A percentile compares a stretch with the other conserved stretches of the same genome.
phyloP scores from a whole-genome alignment of 2,113 vertebrate species.

The Melanerpes formicivorus region DNA sequence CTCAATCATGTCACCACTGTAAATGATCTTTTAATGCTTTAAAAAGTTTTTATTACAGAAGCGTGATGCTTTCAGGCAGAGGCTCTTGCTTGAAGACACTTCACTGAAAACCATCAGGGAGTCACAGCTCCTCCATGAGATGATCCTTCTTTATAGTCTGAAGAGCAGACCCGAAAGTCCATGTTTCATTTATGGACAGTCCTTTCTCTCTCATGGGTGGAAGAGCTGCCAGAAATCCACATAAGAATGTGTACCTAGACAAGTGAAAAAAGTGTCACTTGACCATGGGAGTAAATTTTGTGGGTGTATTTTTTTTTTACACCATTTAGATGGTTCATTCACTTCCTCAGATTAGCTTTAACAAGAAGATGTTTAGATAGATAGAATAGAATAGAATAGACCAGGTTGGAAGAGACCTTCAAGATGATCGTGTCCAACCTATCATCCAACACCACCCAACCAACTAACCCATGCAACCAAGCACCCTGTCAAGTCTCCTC shows the following conservation, averaged over 20 bases:
- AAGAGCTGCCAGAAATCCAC: conserved; percentile 10
- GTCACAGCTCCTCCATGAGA: neutral
- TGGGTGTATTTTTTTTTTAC: neutral
- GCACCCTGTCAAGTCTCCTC: too few relatives aligned
- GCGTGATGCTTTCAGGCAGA: neutral
- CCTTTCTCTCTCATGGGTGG: neutral
- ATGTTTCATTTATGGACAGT: neutral
- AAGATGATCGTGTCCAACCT: too few relatives aligned
- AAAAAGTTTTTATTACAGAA: neutral
- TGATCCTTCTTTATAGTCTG: too few relatives aligned
- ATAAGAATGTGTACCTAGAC: neutral
- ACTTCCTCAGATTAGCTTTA: neutral
- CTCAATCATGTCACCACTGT: neutral
- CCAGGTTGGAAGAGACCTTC: too few relatives aligned
- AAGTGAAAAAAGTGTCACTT: conserved; percentile 14
- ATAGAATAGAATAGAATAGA: neutral
- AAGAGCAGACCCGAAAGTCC: neutral
- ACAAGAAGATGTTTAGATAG: neutral
- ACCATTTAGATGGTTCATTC: neutral
- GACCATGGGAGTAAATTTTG: neutral
- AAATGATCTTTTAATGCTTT: conserved; percentile 30
- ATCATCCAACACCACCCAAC: too few relatives aligned
- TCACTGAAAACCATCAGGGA: neutral
- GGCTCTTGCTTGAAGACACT: neutral
- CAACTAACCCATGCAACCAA: too few relatives aligned